Evolutionary conservation across 2,888 invertebrate genomes (phyloP), one percentile per base, ranked within the genome.

Genomic region (Chaetoderma sp.): DNA sequence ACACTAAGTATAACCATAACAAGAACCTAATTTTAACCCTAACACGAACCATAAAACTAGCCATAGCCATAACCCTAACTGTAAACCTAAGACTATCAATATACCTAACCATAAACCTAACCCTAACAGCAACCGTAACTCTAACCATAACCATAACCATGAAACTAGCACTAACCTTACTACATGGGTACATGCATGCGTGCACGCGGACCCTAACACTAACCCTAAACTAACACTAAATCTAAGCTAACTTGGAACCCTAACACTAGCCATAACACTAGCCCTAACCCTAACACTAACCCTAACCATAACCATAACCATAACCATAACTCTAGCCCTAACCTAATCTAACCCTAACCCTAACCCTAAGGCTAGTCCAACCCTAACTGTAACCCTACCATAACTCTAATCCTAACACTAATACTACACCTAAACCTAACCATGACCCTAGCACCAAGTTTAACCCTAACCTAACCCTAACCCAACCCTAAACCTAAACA

Each of bases 271-370:
- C n/a, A n/a, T n/a, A n/a, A n/a, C n/a, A n/a, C n/a, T n/a, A n/a
- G n/a, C n/a, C n/a, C n/a, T n/a, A n/a, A n/a, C n/a, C n/a, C n/a
- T n/a, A n/a, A n/a, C n/a, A n/a, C n/a, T n/a, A n/a, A n/a, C n/a
- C n/a, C n/a, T n/a, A n/a, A n/a, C n/a, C n/a, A n/a, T n/a, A n/a
- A n/a, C n/a, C n/a, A n/a, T n/a, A n/a, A n/a, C n/a, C 63, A 49
- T 33, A 45, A 56, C 39, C 59, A 57, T 30, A 59, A 64, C 63
- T 59, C 52, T 63, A 64, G 50, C 63, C 63, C 58, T 58, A 49
- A 57, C n/a, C n/a, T n/a, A n/a, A n/a, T n/a, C n/a, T n/a, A 47
- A 10, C 47, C 8, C 47, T 47, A 47, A 47, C 47, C 8, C 47
- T 47, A 47, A 47, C 47, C 47, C 47, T 47, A 47, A 47, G 6